Conservation (phyloP, 2,113 vertebrate species). For the Taurulus bubalis region DNA sequence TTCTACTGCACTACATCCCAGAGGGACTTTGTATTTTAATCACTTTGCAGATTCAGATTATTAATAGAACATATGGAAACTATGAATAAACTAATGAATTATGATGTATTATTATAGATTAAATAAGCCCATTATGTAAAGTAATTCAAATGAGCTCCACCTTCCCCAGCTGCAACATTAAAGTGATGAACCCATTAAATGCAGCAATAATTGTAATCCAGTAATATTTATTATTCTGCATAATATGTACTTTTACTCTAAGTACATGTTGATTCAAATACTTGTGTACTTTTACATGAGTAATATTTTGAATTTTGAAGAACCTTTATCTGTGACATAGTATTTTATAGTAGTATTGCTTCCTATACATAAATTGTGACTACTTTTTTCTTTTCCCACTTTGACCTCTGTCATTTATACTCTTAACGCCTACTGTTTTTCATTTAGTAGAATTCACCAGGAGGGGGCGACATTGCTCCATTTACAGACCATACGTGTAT, state of each 20-base stretch:
- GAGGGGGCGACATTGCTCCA: slow-evolving; percentile 54
- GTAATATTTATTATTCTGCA: background rate
- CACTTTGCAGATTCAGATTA: background rate
- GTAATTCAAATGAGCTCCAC: too few species aligned
- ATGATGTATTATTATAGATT: background rate
- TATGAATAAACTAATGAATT: background rate
- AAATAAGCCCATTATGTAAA: background rate
- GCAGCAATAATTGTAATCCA: background rate
- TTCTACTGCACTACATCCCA: background rate
- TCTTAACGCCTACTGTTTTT: background rate
- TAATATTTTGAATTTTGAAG: too few species aligned
- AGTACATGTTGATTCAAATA: background rate
- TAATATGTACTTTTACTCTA: background rate
- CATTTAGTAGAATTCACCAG: slow-evolving; percentile 13
- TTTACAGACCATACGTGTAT: background rate
- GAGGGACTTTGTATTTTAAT: background rate
- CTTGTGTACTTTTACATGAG: background rate
- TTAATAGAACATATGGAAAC: background rate
- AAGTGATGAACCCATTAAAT: too few species aligned
- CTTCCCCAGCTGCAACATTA: too few species aligned
- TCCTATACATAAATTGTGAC: too few species aligned
- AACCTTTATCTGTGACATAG: too few species aligned
- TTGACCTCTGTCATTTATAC: background rate
- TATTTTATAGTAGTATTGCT: background rate
- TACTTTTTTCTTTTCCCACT: background rate